These are phyloP conservation scores for Hydractinia echinata DNA, from an alignment of 30 jellyfish, hydroid and myxozoan species.

Conservation along the genomic window DNA sequence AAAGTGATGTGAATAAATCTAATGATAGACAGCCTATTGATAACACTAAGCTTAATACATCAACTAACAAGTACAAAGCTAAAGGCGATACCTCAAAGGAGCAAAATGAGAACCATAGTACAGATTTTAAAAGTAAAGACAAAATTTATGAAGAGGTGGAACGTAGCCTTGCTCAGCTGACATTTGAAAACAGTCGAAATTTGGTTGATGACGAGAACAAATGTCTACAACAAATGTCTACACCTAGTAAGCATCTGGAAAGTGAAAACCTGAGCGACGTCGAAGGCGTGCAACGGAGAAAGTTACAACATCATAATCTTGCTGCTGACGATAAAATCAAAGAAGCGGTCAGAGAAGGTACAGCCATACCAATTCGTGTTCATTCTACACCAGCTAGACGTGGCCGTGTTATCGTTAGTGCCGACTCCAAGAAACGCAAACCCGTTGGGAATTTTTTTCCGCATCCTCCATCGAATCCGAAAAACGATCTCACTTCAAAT, in stretches of 20 bases:
- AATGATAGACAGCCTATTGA: too few species aligned
- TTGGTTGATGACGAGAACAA: neutral
- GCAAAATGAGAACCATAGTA: neutral
- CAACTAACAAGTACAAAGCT: too few species aligned
- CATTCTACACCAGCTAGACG: slow-evolving; percentile 13
- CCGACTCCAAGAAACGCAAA: slow-evolving; percentile 19
- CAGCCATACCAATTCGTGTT: slow-evolving; percentile 20
- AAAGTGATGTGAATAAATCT: too few species aligned
- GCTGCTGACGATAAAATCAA: neutral
- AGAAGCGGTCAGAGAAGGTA: slow-evolving; percentile 15
- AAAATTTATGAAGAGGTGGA: slow-evolving; percentile 12
- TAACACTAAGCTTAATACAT: too few species aligned
- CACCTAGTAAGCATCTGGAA: neutral
- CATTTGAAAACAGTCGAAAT: slow-evolving; percentile 5
- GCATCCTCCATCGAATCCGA: slow-evolving; percentile 32
- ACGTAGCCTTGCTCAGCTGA: slow-evolving; percentile 9
- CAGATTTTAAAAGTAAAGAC: neutral
- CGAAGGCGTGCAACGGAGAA: neutral
- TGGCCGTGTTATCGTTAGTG: slow-evolving; percentile 37
- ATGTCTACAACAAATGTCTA: neutral
- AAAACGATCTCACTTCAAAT: neutral
- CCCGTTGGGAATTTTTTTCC: slow-evolving; percentile 9
- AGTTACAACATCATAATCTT: neutral
- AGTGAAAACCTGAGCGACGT: neutral
- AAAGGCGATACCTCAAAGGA: neutral